Evolutionary conservation across 2,113 vertebrate species (phyloP).

Genomic region (Polyodon spathula): DNA sequence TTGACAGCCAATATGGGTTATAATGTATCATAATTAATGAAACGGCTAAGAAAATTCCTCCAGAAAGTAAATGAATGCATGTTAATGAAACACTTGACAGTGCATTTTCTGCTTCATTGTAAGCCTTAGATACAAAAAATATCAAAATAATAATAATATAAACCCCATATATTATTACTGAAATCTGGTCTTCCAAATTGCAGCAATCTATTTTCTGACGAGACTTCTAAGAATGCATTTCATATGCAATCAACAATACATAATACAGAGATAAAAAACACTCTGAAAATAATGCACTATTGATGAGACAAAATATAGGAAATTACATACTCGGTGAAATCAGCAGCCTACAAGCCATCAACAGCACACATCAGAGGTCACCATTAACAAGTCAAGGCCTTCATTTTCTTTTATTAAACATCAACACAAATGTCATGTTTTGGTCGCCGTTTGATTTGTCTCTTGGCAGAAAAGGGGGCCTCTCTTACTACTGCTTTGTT

Average conservation of each 20-base stretch:
- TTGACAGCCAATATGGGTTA: constrained; percentile 6
- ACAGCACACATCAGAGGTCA: constrained; percentile 52
- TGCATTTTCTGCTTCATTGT: constrained; percentile 49
- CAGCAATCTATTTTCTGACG: constrained; percentile 83
- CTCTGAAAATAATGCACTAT: constrained; percentile 84
- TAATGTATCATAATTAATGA: constrained; percentile 58
- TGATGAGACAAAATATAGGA: constrained; percentile 73
- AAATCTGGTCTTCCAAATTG: constrained; percentile 71
- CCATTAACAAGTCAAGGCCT: constrained; percentile 48
- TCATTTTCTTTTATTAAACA: constrained; percentile 71
- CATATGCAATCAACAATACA: constrained; percentile 73
- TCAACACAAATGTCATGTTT: constrained; percentile 69
- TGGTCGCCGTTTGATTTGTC: constrained; percentile 57
- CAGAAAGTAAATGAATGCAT: constrained; percentile 52
- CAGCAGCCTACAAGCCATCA: constrained; percentile 67
- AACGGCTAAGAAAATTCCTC: constrained; percentile 53
- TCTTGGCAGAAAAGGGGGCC: constrained; percentile 46
- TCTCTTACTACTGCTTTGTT: constrained; percentile 38
- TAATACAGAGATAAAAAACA: constrained; percentile 73
- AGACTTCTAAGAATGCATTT: constrained; percentile 72
- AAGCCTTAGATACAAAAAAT: too few relatives aligned
- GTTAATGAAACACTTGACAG: constrained; percentile 53
- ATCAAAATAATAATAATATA: too few relatives aligned
- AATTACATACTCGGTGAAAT: constrained; percentile 88
- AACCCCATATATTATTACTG: too few relatives aligned